These are phyloP conservation scores for Chloropsis cyanopogon DNA, from an alignment of 2,113 vertebrate genomes.

Conservation along the genomic window DNA sequence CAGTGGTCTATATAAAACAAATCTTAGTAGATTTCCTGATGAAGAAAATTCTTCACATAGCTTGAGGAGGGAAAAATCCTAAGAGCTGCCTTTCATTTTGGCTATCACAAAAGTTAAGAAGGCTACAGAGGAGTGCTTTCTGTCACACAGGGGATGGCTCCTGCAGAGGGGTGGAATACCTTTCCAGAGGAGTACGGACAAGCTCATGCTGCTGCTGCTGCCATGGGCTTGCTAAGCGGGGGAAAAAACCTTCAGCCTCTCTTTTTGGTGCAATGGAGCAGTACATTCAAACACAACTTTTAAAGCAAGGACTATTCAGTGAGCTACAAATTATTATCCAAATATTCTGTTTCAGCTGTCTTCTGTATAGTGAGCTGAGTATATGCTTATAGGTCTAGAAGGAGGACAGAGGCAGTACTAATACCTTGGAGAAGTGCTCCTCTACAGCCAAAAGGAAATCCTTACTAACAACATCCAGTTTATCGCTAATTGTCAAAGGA, in stretches of 20 bases:
- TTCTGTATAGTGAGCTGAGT: not conserved
- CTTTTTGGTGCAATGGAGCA: not conserved
- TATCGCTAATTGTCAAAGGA: not conserved
- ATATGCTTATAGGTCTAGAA: not conserved
- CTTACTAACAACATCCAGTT: not conserved
- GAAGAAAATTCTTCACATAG: not conserved
- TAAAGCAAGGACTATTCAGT: not conserved
- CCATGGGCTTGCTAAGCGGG: not conserved
- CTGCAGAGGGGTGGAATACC: not conserved
- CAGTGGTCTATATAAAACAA: not conserved
- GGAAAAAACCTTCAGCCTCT: not conserved
- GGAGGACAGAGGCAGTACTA: not conserved
- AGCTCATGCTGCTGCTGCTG: not conserved
- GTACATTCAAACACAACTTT: not conserved
- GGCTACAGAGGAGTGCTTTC: not conserved
- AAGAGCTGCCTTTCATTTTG: not conserved
- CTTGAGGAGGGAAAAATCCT: not conserved
- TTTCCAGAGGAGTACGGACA: not conserved
- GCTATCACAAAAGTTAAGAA: not conserved
- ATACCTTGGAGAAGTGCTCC: not conserved
- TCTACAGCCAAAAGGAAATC: not conserved
- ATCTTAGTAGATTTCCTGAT: not conserved
- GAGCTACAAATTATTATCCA: not conserved
- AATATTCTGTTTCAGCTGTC: not conserved
- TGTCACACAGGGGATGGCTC: not conserved